Percentiles rank a stretch among this genome's conserved stretches.
These are phyloP conservation scores for Lutra lutra DNA, from an alignment of 2,797 vertebrate species.

Conservation along the genomic window DNA sequence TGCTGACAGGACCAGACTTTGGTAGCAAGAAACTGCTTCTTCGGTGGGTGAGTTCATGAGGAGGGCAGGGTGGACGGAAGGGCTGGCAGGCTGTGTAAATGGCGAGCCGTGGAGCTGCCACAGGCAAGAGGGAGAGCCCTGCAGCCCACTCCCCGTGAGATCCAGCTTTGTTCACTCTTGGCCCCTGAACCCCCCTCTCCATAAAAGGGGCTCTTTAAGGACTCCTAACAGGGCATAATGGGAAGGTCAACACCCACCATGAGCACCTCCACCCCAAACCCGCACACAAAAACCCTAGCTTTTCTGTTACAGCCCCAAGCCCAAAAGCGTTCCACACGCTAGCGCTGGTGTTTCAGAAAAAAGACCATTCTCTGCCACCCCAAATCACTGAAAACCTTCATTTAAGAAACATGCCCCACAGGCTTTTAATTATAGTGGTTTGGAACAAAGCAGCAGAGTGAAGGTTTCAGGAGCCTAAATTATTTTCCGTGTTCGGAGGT, in stretches of 20 bases:
- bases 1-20: background rate
- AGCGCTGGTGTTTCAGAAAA: background rate
- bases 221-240: background rate
- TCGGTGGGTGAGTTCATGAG: background rate
- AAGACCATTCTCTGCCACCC: constrained; percentile 11
- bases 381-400: constrained; percentile 49
- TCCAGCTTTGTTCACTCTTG: background rate
- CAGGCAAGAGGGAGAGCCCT: fast-evolving
- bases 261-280: background rate
- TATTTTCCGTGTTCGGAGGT: constrained; percentile 46
- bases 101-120: background rate
- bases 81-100: too few relatives aligned
- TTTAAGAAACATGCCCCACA: constrained; percentile 22
- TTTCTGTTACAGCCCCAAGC: background rate
- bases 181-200: fast-evolving
- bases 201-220: background rate
- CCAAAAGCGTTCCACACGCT: background rate
- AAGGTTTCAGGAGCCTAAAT: constrained; percentile 38
- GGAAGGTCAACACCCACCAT: background rate
- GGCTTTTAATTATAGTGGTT: constrained; percentile 46
- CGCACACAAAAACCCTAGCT: background rate
- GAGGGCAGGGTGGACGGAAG: background rate
- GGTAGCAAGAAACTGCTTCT: background rate
- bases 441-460: constrained; percentile 47
- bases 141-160: background rate